Percentiles rank a stretch among this genome's conserved stretches.
These are phyloP conservation scores for Petroica traversi DNA, from an alignment of 2,113 vertebrate species.

Conservation along the genomic window DNA sequence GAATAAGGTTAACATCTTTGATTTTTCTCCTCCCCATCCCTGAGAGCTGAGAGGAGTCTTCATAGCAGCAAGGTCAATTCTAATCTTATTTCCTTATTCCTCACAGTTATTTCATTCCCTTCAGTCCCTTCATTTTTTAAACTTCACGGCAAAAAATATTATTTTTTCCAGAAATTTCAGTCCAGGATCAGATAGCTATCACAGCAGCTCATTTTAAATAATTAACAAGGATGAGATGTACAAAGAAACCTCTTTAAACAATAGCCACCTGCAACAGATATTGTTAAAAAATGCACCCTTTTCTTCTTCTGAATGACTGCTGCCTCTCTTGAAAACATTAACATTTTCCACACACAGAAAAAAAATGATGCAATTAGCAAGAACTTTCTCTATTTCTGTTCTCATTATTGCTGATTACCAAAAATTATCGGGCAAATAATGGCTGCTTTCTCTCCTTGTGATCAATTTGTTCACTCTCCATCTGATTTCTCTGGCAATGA, in stretches of 20 bases:
- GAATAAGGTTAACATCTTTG: constrained; percentile 70
- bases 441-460: constrained; percentile 21
- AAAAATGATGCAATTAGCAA: constrained; percentile 38
- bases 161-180: not conserved
- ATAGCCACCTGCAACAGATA: constrained; percentile 12
- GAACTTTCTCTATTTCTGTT: constrained; percentile 52
- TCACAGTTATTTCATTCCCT: constrained; percentile 41
- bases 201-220: not conserved
- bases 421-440: constrained; percentile 59
- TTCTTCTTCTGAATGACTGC: not conserved
- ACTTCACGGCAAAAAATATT: not conserved
- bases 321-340: constrained; percentile 34
- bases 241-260: not conserved
- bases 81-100: constrained; percentile 60
- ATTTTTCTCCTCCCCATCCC: constrained; percentile 10
- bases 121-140: constrained; percentile 2
- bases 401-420: constrained; percentile 63
- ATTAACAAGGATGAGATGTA: not conserved
- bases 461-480: constrained; percentile 50
- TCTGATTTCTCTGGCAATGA: constrained; percentile 48
- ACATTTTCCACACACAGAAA: not conserved
- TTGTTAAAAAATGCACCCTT: not conserved
- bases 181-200: not conserved
- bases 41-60: constrained; percentile 20
- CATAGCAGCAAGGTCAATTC: constrained; percentile 65